Conservation (phyloP, 2,113 vertebrate species). For the Aphelocoma coerulescens region DNA sequence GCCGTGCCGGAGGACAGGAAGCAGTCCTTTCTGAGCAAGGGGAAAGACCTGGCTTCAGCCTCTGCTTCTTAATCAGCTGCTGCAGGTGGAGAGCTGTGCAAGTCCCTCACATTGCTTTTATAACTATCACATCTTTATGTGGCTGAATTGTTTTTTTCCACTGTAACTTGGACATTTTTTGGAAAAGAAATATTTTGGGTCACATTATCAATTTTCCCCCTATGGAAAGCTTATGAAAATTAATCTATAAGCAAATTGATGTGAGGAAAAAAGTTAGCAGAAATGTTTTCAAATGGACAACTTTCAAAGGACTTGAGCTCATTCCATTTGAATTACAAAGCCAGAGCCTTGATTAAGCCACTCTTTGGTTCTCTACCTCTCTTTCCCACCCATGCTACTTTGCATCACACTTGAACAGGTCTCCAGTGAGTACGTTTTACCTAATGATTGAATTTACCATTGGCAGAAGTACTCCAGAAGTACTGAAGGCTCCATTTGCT, state of each 20-base stretch:
- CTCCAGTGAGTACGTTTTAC: neutral
- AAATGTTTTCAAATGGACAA: constrained; percentile 56
- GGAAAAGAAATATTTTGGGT: constrained; percentile 55
- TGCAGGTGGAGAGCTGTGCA: constrained; percentile 53
- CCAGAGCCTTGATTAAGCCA: neutral
- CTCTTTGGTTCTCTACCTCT: neutral
- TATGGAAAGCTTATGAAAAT: constrained; percentile 65
- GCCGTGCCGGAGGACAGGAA: neutral
- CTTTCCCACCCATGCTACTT: constrained; percentile 6
- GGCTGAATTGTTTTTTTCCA: constrained; percentile 50
- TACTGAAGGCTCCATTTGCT: neutral
- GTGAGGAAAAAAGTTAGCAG: constrained; percentile 53
- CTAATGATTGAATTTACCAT: neutral
- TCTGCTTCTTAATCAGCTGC: constrained; percentile 49
- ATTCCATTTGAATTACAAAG: constrained; percentile 59
- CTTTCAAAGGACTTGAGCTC: constrained; percentile 51
- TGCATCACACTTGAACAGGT: neutral
- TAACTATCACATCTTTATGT: constrained; percentile 58
- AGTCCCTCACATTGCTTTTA: constrained; percentile 41
- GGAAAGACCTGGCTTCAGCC: neutral
- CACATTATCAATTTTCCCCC: constrained; percentile 64
- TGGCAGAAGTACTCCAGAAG: neutral
- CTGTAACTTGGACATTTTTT: constrained; percentile 57
- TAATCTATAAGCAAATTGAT: constrained; percentile 65
- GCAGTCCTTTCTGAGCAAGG: neutral